Conservation (phyloP, 2,888 invertebrate species). For the Coleophora flavipennella region DNA sequence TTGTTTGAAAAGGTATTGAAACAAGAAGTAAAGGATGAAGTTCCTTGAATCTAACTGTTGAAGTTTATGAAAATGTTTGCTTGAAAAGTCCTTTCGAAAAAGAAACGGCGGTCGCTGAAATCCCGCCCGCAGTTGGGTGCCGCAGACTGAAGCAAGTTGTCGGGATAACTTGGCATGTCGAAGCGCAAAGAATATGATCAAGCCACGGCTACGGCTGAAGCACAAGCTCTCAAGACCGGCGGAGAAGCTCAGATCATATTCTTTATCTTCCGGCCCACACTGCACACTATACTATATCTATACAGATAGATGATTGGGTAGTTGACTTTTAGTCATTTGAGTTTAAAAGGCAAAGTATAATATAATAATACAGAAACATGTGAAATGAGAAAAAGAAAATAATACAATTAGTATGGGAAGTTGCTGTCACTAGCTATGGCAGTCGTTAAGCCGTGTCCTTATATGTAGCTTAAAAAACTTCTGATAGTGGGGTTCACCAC, state of each 20-base stretch:
- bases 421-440: too few relatives aligned
- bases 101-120: slow-evolving; percentile 58
- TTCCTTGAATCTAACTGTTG: slow-evolving; percentile 72
- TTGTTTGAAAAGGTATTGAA: slow-evolving; percentile 88
- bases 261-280: slow-evolving; percentile 33
- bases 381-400: too few relatives aligned
- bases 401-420: too few relatives aligned
- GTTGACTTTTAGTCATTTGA: too few relatives aligned
- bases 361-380: too few relatives aligned
- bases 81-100: slow-evolving; percentile 61
- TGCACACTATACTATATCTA: neutral
- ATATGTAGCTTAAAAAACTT: too few relatives aligned
- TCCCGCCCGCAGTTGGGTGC: slow-evolving; percentile 44
- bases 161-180: slow-evolving; percentile 37
- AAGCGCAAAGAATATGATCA: slow-evolving; percentile 69
- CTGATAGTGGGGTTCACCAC: too few relatives aligned
- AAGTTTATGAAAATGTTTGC: slow-evolving; percentile 70
- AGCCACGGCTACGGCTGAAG: slow-evolving; percentile 32
- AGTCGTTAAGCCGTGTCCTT: too few relatives aligned
- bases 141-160: slow-evolving; percentile 41
- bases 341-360: too few relatives aligned
- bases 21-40: slow-evolving; percentile 88
- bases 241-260: slow-evolving; percentile 59
- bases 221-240: slow-evolving; percentile 49
- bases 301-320: neutral